Percentiles rank a stretch among this genome's conserved stretches.
Conservation (phyloP, 2,888 invertebrate genomes). For the Dioctria rufipes region DNA sequence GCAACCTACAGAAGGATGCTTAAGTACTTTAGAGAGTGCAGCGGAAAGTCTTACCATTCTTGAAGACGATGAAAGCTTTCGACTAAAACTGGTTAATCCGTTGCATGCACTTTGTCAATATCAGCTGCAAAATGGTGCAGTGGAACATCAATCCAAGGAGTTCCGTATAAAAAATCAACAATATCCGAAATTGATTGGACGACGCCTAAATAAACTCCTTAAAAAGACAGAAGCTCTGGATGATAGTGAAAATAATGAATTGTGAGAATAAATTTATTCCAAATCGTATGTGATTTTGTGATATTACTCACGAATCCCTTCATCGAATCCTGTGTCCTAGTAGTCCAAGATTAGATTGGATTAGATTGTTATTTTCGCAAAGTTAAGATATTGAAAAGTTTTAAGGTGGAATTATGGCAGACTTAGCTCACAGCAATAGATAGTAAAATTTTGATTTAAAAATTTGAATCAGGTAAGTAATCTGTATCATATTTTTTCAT, state of each 20-base stretch:
- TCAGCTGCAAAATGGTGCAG: constrained; percentile 92
- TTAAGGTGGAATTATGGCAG: too few relatives aligned
- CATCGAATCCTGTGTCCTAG: too few relatives aligned
- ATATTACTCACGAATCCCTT: too few relatives aligned
- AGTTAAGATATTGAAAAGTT: too few relatives aligned
- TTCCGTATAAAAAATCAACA: constrained; percentile 84
- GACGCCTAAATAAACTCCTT: constrained; percentile 78
- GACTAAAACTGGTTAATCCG: constrained; percentile 81
- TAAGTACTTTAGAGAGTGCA: constrained; percentile 92
- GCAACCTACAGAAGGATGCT: constrained; percentile 91
- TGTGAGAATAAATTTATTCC: not conserved
- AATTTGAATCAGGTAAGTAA: too few relatives aligned
- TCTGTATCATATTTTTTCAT: too few relatives aligned
- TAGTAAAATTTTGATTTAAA: too few relatives aligned
- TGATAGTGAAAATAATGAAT: constrained; percentile 3
- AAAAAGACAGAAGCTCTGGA: constrained; percentile 65
- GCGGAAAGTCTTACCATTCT: constrained; percentile 84
- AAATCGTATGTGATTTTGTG: too few relatives aligned
- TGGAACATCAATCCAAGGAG: constrained; percentile 94
- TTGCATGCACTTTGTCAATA: constrained; percentile 87
- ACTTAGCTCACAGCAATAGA: too few relatives aligned
- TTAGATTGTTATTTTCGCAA: too few relatives aligned
- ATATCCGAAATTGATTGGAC: constrained; percentile 86
- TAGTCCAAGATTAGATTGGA: too few relatives aligned
- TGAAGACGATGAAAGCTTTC: constrained; percentile 79